These are phyloP conservation scores for Etheostoma cragini DNA, from an alignment of 2,113 vertebrate species.

Conservation along the genomic window DNA sequence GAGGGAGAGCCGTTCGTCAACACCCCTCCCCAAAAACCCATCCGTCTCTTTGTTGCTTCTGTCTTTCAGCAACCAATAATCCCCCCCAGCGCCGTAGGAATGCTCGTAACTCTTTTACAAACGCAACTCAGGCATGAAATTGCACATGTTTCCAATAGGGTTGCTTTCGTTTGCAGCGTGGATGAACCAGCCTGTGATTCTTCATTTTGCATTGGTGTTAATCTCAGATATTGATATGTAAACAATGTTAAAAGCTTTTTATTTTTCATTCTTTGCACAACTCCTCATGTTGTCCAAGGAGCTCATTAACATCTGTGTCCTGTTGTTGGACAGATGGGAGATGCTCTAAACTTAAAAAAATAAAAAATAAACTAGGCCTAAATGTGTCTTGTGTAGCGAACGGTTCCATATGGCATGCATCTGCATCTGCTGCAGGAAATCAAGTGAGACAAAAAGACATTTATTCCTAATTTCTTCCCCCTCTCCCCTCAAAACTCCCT, in stretches of 20 bases:
- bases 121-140: slow-evolving; percentile 69
- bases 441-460: slow-evolving; percentile 53
- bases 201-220: not conserved
- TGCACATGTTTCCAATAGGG: slow-evolving; percentile 48
- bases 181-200: slow-evolving; percentile 5
- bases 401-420: slow-evolving; percentile 46
- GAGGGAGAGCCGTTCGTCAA: slow-evolving; percentile 34
- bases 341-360: slow-evolving; percentile 32
- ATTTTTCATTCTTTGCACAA: slow-evolving; percentile 16
- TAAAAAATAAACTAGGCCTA: slow-evolving; percentile 56
- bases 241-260: not conserved
- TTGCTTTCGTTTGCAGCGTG: slow-evolving; percentile 16
- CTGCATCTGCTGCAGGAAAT: slow-evolving; percentile 63
- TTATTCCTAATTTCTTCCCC: slow-evolving; percentile 10
- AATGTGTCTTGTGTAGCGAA: slow-evolving; percentile 54
- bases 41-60: slow-evolving; percentile 52
- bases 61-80: slow-evolving; percentile 52
- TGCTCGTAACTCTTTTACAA: slow-evolving; percentile 73
- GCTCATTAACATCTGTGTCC: slow-evolving; percentile 63
- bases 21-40: slow-evolving; percentile 30
- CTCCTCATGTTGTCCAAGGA: slow-evolving; percentile 33
- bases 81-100: slow-evolving; percentile 30
- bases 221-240: slow-evolving; percentile 1
- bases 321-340: slow-evolving; percentile 57
- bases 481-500: not conserved